A percentile compares a stretch with the other conserved stretches of the same genome.
Evolutionary conservation across 2,113 vertebrate species (phyloP).

Genomic region (Panurus biarmicus): DNA sequence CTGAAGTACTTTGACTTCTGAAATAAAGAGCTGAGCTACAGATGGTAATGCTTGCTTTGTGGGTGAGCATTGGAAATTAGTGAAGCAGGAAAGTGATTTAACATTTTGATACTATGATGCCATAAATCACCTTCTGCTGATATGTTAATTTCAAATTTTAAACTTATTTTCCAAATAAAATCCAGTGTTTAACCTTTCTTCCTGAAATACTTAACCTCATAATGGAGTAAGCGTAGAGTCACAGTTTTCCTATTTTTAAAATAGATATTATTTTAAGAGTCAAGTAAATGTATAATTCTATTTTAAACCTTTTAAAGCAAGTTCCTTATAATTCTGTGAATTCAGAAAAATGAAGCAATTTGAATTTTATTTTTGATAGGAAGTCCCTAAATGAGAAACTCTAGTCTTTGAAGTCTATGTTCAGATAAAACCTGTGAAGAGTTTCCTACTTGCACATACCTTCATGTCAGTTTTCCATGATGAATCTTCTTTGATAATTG

Average conservation of each 20-base stretch:
- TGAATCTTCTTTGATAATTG: slow-evolving; percentile 19
- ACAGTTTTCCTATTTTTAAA: background rate
- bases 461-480: background rate
- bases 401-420: background rate
- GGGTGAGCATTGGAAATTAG: background rate
- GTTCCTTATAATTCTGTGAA: background rate
- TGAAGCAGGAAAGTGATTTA: background rate
- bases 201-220: background rate
- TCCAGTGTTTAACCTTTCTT: background rate
- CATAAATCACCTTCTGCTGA: background rate
- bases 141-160: background rate
- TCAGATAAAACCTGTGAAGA: background rate
- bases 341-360: background rate
- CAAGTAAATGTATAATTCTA: background rate
- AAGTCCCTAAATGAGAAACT: background rate
- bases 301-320: background rate
- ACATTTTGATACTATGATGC: background rate
- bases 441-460: background rate
- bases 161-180: background rate
- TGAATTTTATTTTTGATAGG: background rate
- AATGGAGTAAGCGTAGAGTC: background rate
- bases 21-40: background rate
- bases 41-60: background rate
- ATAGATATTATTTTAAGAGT: background rate
- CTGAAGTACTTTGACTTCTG: background rate